Evolutionary conservation across 2,888 invertebrate species (phyloP), one percentile per base, ranked within the genome.

Genomic region (Acrocyrtus sp.): DNA sequence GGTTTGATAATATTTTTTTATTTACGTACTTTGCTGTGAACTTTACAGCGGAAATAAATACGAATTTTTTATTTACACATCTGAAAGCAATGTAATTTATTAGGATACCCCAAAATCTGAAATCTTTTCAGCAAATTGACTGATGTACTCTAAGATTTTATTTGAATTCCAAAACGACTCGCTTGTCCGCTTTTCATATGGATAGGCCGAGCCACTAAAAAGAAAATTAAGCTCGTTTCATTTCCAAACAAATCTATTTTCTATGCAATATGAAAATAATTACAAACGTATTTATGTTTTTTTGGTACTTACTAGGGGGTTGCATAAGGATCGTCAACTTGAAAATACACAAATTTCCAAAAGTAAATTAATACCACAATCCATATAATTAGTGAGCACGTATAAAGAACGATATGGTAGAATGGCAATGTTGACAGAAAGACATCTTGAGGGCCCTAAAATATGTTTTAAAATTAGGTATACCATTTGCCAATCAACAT

Each of bases 341-440:
- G 47, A 45, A 72, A 80, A 41, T 75, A 78, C 17, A 76, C 56
- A 54, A 69, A 34, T 66, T 78, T 80, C 78, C 78, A 80, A 8
- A 70, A 62, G 43, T 78, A 80, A 0, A 80, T 6, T 12, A 77
- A 65, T 19, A 78, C 29, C 12, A 80, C 57, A 17, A 74, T 62
- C 15, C 45, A 69, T 15, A 78, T 50, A 15, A 74, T 58, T 43
- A 76, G 67, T 2, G 73, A 77, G n/a, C 68, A 27, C 0, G 29
- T 47, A n/a, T 69, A 72, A 1, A 80, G 45, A 1, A 74, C 45
- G 5, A 80, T 47, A 24, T 76, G 60, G 12, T 58, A 76, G 4
- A 76, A 51, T 4, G 80, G 80, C 12, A 80, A 47, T 1, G 78
- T 73, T 24, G 80, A 80, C 19, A 74, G 76, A n/a, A 68, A 43